Base-by-base conservation (phyloP, 2,888 invertebrate species). In the Caenorhabditis doughertyi region DNA sequence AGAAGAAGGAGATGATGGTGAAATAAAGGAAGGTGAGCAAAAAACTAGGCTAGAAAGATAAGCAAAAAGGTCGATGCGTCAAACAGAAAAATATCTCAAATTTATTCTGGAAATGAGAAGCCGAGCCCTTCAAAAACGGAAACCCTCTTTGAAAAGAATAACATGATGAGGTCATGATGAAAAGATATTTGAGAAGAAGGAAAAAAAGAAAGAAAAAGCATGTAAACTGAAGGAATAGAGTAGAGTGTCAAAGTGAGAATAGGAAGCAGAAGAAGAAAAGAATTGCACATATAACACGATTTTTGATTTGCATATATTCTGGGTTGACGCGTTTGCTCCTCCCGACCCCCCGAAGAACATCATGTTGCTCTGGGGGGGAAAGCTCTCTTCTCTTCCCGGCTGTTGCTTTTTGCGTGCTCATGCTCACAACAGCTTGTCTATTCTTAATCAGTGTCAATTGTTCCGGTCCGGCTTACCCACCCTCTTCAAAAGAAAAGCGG, bases 361-460 rank as follows among this genome's bases (percentile, higher is more conserved):
- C 49, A 76, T 67, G 74, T 74, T 74, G 74, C 73, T 56, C 62
- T 71, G 27, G 32, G 51, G 60, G 21, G 39, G n/a, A 32, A 9
- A 11, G 39, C 35, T 62, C 62, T 51, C n/a, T n/a, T n/a, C n/a
- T n/a, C n/a, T n/a, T n/a, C n/a, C 65, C 62, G 56, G 67, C 76
- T 76, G 67, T 76, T 64, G 72, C 32, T 51, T 32, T 56, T 32
- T 58, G 39, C 53, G 21, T 68, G 51, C 73, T 64, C 62, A 58
- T 58, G 60, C 56, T 16, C 67, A 60, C 44, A 56, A 74, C 74
- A 74, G 60, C 60, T 77, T 47, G 65, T 56, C 65, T 21, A n/a
- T 74, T 56, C 77, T 68, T 77, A 77, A 77, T 77, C 77, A 77
- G 77, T 68, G 60, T 77, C 77, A 68, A 77, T 77, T 77, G 77